A percentile compares a stretch with the other conserved stretches of the same genome.
Conservation (phyloP, 2,113 vertebrate species). For the Ursus arctos region DNA sequence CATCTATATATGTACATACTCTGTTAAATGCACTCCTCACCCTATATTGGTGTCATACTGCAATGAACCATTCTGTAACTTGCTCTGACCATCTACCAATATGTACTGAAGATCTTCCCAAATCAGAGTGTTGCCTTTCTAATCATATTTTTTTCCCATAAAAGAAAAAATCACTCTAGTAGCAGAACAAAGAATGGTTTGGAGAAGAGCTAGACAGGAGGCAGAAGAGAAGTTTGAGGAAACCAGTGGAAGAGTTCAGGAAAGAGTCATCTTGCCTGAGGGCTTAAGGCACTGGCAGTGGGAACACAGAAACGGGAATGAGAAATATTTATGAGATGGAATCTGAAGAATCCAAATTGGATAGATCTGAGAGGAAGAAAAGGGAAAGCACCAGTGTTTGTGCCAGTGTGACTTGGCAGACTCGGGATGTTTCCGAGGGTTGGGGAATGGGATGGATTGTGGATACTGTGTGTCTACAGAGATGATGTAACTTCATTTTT, state of each 20-base stretch:
- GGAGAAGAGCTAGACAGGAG: neutral
- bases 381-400: neutral
- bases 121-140: neutral
- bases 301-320: neutral
- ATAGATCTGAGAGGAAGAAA: neutral
- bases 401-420: neutral
- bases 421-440: neutral
- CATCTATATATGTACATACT: neutral
- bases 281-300: neutral
- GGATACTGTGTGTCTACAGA: neutral
- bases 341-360: neutral
- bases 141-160: neutral
- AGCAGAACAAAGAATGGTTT: neutral
- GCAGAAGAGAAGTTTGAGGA: neutral
- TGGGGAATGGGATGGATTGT: neutral
- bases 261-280: neutral
- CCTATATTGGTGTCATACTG: neutral
- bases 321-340: neutral
- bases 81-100: conserved; percentile 52
- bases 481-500: neutral
- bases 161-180: neutral
- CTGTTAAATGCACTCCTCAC: neutral
- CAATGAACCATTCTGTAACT: neutral
- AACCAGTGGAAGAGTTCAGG: neutral
- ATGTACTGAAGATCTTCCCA: neutral